Evolutionary conservation across 1,140 invertebrate species (phyloP).

Genomic region (Megathymus violae): DNA sequence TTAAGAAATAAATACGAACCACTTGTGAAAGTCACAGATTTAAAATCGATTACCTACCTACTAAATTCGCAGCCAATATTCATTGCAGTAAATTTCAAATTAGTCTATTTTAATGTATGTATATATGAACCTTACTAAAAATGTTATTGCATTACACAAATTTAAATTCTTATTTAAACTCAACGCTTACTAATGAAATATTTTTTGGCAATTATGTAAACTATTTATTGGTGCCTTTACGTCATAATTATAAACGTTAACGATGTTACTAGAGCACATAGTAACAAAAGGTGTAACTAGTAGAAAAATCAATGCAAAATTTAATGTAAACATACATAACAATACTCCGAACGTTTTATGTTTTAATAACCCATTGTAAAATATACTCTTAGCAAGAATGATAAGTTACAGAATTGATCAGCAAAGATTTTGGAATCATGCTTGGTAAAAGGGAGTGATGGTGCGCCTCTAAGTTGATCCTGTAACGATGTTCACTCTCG

Average conservation of each 20-base stretch:
- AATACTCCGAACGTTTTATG: neutral
- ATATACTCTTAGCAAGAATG: neutral
- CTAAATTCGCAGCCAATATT: no score
- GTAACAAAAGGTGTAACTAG: constrained; percentile 38
- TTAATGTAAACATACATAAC: constrained; percentile 34
- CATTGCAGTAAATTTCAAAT: no score
- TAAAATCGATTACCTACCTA: no score
- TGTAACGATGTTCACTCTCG: constrained; percentile 40
- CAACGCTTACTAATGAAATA: no score
- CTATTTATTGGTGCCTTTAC: constrained; percentile 8
- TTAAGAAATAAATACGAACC: no score
- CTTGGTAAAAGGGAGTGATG: neutral
- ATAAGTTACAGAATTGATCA: constrained; percentile 1
- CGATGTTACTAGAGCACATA: constrained; percentile 41
- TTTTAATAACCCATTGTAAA: neutral
- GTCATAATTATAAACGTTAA: constrained; percentile 41
- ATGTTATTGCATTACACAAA: no score
- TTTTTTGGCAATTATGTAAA: constrained; percentile 15
- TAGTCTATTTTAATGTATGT: no score
- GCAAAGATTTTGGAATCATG: neutral
- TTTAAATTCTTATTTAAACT: no score
- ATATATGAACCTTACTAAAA: no score
- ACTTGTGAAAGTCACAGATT: no score
- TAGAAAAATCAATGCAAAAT: constrained; percentile 45
- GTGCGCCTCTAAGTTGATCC: constrained; percentile 32